Evolutionary conservation across 2,797 vertebrate species (phyloP), one percentile per base, ranked within the genome.

Genomic region (Lacerta viridis): DNA sequence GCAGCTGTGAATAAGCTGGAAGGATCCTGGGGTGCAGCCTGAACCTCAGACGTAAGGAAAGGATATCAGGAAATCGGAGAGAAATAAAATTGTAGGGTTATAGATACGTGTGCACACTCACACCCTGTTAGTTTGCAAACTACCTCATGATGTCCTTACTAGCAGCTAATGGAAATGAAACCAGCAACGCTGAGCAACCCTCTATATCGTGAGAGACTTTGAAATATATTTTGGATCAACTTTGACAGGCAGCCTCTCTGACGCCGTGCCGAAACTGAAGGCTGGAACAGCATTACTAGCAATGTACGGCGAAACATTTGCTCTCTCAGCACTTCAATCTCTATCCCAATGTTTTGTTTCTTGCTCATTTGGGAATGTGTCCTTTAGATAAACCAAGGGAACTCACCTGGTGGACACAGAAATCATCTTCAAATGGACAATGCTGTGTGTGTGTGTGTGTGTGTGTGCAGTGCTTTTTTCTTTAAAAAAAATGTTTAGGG

Each of bases 311-410:
- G 80, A 50, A 7, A 71, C 0, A 75, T 87, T 85, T 94, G 29
- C 69, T 20, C 75, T 87, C 7, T 80, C 83, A 94, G 5, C 29
- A 90, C 5, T 1, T 86, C 4, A 78, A 64, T 84, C 87, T 93
- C 71, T 78, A 85, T 90, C 80, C 23, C 84, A 76, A 72, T 94
- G 83, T 76, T 76, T 83, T 93, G 5, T 86, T 93, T 92, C 29
- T 33, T 90, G 90, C 69, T 90, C 88, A 92, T 92, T 87, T 91
- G 74, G 69, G 8, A 83, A 61, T 3, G 74, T 83, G 69, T 94
- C 89, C 94, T 91, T 95, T 89, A 90, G 89, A 72, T 93, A 90
- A 94, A 94, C 83, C 87, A 86, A 55, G 27, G 84, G 0, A 23
- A 1, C 4, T 92, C 87, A 46, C 29, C 23, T 2, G 39, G 13